phyloP scores from a whole-genome alignment of 2,888 invertebrate species.

The Crematogaster levior region DNA sequence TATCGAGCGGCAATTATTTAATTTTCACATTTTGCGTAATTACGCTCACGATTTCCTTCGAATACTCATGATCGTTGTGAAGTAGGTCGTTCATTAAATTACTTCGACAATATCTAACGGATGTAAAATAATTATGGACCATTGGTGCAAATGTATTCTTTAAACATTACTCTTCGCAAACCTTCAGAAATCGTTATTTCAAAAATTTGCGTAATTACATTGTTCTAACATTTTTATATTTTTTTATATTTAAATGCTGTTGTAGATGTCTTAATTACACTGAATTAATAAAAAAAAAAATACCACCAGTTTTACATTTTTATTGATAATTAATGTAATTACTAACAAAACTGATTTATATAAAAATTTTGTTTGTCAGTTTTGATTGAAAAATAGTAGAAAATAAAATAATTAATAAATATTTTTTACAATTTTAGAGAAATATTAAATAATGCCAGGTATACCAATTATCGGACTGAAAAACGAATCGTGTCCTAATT shows the following conservation, averaged over 20 bases:
- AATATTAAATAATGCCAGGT: too few relatives aligned
- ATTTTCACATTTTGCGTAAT: slow-evolving; percentile 48
- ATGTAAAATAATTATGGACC: slow-evolving; percentile 35
- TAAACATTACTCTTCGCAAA: slow-evolving; percentile 19
- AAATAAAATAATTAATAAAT: too few relatives aligned
- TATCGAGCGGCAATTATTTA: slow-evolving; percentile 46
- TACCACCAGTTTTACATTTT: too few relatives aligned
- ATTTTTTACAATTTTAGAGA: too few relatives aligned
- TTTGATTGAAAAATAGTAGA: too few relatives aligned
- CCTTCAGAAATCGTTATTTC: slow-evolving; percentile 6
- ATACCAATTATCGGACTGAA: too few relatives aligned
- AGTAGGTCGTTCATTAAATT: slow-evolving; percentile 44
- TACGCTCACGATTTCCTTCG: slow-evolving; percentile 39
- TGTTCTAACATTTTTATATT: not conserved
- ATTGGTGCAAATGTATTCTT: not conserved
- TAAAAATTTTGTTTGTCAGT: too few relatives aligned
- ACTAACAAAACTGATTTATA: too few relatives aligned
- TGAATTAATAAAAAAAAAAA: not conserved
- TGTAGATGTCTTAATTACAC: too few relatives aligned
- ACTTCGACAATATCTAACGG: slow-evolving; percentile 41
- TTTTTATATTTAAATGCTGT: too few relatives aligned
- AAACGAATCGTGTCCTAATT: too few relatives aligned
- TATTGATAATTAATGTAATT: too few relatives aligned
- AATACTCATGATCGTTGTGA: slow-evolving; percentile 7
- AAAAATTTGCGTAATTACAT: slow-evolving; percentile 9